Evolutionary conservation across 30 jellyfish, hydroid and myxozoan genomes (phyloP).

Genomic region (Chrysaora quinquecirrha): DNA sequence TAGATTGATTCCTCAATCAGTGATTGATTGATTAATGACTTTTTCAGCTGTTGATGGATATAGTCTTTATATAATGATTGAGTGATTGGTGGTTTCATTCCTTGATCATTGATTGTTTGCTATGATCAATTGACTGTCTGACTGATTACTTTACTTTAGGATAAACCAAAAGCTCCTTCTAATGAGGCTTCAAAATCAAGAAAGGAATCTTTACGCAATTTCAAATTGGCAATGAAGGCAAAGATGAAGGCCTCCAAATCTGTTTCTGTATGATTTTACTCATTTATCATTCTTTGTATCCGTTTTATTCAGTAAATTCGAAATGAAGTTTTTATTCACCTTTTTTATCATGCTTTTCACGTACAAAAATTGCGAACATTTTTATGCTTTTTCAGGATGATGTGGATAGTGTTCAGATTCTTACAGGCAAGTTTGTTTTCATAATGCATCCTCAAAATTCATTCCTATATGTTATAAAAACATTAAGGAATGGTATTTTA

Average conservation of each 20-base stretch:
- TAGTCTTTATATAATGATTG: not conserved
- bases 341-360: not conserved
- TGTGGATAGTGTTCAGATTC: not conserved
- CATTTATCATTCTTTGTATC: not conserved
- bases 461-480: too few species aligned
- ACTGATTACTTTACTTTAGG: not conserved
- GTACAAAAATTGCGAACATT: not conserved
- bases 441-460: too few species aligned
- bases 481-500: too few species aligned
- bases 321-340: not conserved
- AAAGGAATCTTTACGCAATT: slow-evolving; percentile 18
- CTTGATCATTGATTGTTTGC: slow-evolving; percentile 4
- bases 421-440: too few species aligned
- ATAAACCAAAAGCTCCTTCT: not conserved
- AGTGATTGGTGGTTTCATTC: too few species aligned
- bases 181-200: not conserved
- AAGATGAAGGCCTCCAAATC: slow-evolving; percentile 13
- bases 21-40: too few species aligned
- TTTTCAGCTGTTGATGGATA: not conserved
- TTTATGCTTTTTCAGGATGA: not conserved
- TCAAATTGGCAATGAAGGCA: slow-evolving; percentile 21
- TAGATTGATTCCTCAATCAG: too few species aligned
- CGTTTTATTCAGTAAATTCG: not conserved
- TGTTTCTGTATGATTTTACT: not conserved
- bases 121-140: too few species aligned